A percentile compares a stretch with the other conserved stretches of the same genome.
Conservation (phyloP, 30 jellyfish, hydroid and myxozoan species). For the Chrysaora quinquecirrha region DNA sequence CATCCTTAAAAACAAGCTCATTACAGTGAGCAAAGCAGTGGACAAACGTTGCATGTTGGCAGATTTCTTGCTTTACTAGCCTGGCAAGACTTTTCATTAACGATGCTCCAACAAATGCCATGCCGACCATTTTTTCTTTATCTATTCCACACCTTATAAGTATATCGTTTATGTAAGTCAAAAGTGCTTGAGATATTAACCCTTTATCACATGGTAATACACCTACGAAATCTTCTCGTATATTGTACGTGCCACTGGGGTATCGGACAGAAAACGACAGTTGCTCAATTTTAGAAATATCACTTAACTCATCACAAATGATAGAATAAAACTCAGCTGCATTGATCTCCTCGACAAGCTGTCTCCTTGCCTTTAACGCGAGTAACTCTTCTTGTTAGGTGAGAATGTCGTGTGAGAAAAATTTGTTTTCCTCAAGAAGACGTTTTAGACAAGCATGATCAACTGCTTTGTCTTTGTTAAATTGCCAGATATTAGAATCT, state of each 20-base stretch:
- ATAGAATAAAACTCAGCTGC: constrained; percentile 30
- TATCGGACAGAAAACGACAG: constrained; percentile 57
- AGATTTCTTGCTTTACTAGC: constrained; percentile 33
- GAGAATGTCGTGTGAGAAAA: constrained; percentile 57
- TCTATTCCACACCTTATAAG: constrained; percentile 43
- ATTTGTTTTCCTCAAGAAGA: too few relatives aligned
- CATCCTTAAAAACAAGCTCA: constrained; percentile 55
- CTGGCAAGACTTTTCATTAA: constrained; percentile 48
- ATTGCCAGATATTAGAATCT: constrained; percentile 47
- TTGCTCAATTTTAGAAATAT: constrained; percentile 51
- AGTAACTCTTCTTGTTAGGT: constrained; percentile 55
- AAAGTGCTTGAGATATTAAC: constrained; percentile 64
- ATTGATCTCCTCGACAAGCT: constrained; percentile 31
- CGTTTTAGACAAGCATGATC: too few relatives aligned
- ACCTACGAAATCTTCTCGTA: constrained; percentile 55
- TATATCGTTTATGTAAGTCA: constrained; percentile 39
- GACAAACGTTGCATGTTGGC: constrained; percentile 49
- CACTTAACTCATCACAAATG: constrained; percentile 57
- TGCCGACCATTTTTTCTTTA: constrained; percentile 45
- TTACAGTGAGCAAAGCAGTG: constrained; percentile 63
- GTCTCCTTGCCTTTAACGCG: constrained; percentile 35
- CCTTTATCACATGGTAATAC: constrained; percentile 48
- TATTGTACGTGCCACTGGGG: constrained; percentile 49
- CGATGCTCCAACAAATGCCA: constrained; percentile 66
- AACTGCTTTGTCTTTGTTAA: too few relatives aligned